A percentile compares a stretch with the other conserved stretches of the same genome.
phyloP scores from a whole-genome alignment of 2,113 vertebrate genomes.

The Danionella cerebrum region DNA sequence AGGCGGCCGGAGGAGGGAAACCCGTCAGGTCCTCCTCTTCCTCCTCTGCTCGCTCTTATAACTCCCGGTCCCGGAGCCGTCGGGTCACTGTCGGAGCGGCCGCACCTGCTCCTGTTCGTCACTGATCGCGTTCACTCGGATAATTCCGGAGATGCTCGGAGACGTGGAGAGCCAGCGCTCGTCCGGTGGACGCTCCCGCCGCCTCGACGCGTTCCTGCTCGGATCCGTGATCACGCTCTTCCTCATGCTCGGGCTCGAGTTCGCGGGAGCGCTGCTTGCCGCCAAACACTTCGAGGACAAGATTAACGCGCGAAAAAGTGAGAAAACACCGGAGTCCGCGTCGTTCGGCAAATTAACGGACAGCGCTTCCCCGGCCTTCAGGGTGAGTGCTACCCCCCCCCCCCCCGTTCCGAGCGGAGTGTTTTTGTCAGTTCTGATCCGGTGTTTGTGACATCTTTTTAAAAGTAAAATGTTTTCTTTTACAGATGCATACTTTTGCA shows the following conservation, averaged over 20 bases:
- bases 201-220: constrained; percentile 49
- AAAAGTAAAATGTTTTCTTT: no score
- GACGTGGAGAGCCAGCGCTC: constrained; percentile 53
- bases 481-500: constrained; percentile 48
- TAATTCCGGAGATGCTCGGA: constrained; percentile 5
- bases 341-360: neutral
- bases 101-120: neutral
- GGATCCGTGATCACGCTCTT: constrained; percentile 47
- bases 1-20: constrained; percentile 28
- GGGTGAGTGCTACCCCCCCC: no score
- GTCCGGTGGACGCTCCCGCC: neutral
- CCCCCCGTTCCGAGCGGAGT: no score
- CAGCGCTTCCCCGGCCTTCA: no score
- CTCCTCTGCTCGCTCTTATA: no score
- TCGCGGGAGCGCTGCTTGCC: constrained; percentile 20
- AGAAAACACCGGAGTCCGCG: fast-evolving
- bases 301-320: fast-evolving
- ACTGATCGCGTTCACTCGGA: neutral
- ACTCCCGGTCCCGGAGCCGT: no score
- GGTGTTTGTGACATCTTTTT: no score
- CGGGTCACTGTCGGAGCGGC: no score
- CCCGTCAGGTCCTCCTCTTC: constrained; percentile 20
- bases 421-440: no score
- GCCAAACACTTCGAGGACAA: neutral
- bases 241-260: neutral